phyloP scores from a whole-genome alignment of 2,797 vertebrate species.

The Linurgus olivaceus region DNA sequence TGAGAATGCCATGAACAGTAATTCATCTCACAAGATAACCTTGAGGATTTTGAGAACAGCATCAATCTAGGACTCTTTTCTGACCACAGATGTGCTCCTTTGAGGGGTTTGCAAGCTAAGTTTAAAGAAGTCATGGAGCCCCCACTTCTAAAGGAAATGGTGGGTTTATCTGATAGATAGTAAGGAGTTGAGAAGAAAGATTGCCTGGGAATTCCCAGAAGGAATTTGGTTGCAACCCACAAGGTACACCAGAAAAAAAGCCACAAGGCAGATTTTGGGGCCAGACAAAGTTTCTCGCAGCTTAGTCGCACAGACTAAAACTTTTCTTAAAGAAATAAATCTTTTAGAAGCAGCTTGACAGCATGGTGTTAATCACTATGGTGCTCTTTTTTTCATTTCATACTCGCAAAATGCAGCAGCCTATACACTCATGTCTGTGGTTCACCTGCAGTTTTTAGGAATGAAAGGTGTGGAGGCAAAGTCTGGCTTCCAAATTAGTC shows the following conservation, averaged over 20 bases:
- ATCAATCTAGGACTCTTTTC: background rate
- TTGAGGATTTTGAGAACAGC: background rate
- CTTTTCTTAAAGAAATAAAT: background rate
- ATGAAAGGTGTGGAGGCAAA: background rate
- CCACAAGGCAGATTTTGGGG: background rate
- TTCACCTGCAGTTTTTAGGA: background rate
- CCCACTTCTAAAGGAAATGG: background rate
- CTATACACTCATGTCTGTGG: background rate
- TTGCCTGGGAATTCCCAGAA: background rate
- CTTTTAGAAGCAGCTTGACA: background rate
- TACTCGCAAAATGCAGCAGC: background rate
- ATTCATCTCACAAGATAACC: background rate
- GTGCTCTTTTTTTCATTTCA: background rate
- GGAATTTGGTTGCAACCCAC: background rate
- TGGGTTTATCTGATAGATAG: background rate
- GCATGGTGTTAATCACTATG: background rate
- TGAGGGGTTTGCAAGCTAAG: background rate
- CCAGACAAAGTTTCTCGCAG: background rate
- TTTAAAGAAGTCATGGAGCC: background rate
- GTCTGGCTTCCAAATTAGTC: constrained; percentile 3
- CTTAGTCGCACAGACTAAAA: background rate
- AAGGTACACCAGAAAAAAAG: background rate
- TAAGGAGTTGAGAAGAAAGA: background rate
- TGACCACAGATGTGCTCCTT: background rate
- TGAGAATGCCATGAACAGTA: background rate